Evolutionary conservation across 2,888 invertebrate genomes (phyloP), one percentile per base, ranked within the genome.

Genomic region (Parnassius orleans): DNA sequence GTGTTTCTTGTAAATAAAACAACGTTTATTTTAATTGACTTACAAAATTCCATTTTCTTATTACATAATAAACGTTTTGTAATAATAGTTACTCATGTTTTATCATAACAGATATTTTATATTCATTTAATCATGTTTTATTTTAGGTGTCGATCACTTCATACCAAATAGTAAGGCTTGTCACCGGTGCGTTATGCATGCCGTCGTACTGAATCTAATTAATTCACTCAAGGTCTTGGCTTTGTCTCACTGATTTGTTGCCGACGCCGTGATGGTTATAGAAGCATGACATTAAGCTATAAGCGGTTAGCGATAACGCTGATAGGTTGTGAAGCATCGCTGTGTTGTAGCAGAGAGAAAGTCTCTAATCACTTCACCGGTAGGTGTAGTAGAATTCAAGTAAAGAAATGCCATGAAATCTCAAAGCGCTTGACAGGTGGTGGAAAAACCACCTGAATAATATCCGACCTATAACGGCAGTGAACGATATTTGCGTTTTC

Each of bases 161-260:
- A 54, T 44, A 50, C 12, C 58, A 61, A 46, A 54, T 50, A 52
- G 14, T 44, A 57, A 53, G 59, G 43, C 58, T 24, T 56, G 43
- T 41, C 52, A 64, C 67, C 67, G 71, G 73, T 73, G 77, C 72
- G 78, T 71, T 76, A 76, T 73, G 81, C 80, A 82, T 80, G 76
- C 76, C 75, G 75, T 70, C 75, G 76, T 71, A 75, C 79, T 81
- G 88, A 84, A 87, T 87, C 77, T 84, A 81, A 88, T 89, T 89
- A 87, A 81, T 84, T 75, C 77, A 68, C 55, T 66, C 87, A 89
- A 88, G 87, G 89, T 66, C 78, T 64, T 63, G 24, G 69, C 84
- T 83, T 84, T 87, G 86, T 87, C 81, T 83, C 74, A 73, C 77
- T 78, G 78, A 81, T 83, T 81, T 79, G 81, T 81, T 78, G 72